A percentile compares a stretch with the other conserved stretches of the same genome.
Conservation (phyloP, 2,888 invertebrate species). For the Tryphoninae sp. region DNA sequence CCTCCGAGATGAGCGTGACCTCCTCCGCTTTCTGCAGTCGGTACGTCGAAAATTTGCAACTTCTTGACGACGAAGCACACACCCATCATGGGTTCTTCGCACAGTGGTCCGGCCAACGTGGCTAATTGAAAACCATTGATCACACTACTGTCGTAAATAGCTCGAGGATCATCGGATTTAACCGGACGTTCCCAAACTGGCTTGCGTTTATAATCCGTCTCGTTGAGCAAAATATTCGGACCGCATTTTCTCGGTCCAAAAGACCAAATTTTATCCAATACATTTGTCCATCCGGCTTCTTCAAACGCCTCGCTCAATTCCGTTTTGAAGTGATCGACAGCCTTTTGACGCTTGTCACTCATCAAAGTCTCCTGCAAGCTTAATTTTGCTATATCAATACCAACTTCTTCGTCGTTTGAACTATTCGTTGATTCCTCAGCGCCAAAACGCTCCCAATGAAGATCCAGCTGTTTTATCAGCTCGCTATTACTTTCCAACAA, state of each 20-base stretch:
- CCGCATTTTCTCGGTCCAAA: constrained; percentile 95
- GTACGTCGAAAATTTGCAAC: constrained; percentile 83
- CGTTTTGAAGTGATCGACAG: constrained; percentile 81
- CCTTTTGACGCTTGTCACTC: constrained; percentile 74
- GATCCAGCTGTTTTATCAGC: constrained; percentile 86
- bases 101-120: constrained; percentile 94
- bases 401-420: constrained; percentile 13
- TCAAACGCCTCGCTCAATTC: constrained; percentile 85
- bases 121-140: constrained; percentile 94
- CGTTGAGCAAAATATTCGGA: constrained; percentile 94
- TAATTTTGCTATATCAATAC: constrained; percentile 60
- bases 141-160: constrained; percentile 87
- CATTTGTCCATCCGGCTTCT: constrained; percentile 83
- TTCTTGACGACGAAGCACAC: constrained; percentile 95
- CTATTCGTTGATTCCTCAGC: constrained; percentile 59
- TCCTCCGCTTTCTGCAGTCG: constrained; percentile 73
- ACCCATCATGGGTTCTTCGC: constrained; percentile 98
- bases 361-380: constrained; percentile 66
- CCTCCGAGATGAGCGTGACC: constrained; percentile 85
- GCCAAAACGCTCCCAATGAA: constrained; percentile 79
- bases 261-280: constrained; percentile 91
- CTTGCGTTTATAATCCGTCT: constrained; percentile 86
- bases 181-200: constrained; percentile 82
- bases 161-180: constrained; percentile 72
- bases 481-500: constrained; percentile 88